phyloP scores from a whole-genome alignment of 2,888 invertebrate species.

The Melieria picta region DNA sequence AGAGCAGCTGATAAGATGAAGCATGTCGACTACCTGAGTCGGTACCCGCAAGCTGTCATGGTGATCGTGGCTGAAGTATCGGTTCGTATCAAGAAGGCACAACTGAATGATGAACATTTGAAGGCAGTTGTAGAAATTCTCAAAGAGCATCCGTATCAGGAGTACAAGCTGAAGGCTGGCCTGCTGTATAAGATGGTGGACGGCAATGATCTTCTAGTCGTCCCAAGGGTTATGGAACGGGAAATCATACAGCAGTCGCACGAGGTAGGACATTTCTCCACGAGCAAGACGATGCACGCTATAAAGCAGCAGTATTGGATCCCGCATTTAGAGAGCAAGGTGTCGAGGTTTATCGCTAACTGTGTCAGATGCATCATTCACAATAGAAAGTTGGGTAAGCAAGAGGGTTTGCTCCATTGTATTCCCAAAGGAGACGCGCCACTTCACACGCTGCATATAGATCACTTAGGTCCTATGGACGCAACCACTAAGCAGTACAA shows the following conservation, averaged over 20 bases:
- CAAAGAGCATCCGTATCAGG: conserved; percentile 29
- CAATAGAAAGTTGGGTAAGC: conserved; percentile 49
- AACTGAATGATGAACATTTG: conserved; percentile 35
- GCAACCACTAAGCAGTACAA: conserved; percentile 42
- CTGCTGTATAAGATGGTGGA: conserved; percentile 32
- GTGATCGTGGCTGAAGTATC: conserved; percentile 15
- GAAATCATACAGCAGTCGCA: conserved; percentile 34
- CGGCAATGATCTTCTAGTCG: conserved; percentile 31
- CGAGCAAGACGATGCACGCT: conserved; percentile 26
- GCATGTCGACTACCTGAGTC: conserved; percentile 30
- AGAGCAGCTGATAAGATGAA: conserved; percentile 8
- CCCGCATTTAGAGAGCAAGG: conserved; percentile 35
- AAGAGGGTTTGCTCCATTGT: conserved; percentile 49
- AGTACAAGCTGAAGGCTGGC: conserved; percentile 32
- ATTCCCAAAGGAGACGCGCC: conserved; percentile 7
- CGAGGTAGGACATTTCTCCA: conserved; percentile 34
- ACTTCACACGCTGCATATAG: conserved; percentile 46
- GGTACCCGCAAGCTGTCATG: conserved; percentile 18
- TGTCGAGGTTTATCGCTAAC: conserved; percentile 10
- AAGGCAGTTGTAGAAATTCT: conserved; percentile 34
- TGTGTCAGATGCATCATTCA: conserved; percentile 28
- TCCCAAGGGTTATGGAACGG: conserved; percentile 34
- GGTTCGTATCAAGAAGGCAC: conserved; percentile 20
- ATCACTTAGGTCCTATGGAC: conserved; percentile 42
- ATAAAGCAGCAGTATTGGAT: conserved; percentile 37